These are phyloP conservation scores for Empidonax alnorum DNA, from an alignment of 2,113 vertebrate species.

Conservation along the genomic window DNA sequence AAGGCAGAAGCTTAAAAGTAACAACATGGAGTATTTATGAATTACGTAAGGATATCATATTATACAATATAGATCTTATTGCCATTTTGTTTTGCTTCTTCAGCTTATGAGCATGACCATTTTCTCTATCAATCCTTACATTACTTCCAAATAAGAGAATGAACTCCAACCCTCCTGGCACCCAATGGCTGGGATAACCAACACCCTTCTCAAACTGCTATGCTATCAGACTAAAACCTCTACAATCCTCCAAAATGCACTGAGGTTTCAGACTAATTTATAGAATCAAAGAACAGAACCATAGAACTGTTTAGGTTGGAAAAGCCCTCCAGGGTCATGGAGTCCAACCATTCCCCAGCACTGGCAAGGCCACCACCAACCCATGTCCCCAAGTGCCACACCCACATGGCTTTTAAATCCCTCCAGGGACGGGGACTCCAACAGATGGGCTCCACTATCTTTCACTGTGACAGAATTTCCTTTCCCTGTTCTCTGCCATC, in stretches of 20 bases:
- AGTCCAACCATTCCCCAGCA: background rate
- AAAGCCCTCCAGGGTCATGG: background rate
- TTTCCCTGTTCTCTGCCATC: background rate
- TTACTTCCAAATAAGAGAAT: background rate
- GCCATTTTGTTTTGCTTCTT: background rate
- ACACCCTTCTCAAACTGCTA: background rate
- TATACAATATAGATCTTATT: background rate
- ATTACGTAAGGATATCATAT: background rate
- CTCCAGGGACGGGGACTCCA: background rate
- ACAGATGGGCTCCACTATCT: background rate
- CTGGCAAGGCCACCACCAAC: background rate
- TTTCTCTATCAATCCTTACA: background rate
- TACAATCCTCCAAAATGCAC: background rate
- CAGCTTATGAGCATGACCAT: background rate
- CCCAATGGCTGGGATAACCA: background rate
- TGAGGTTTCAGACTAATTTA: background rate
- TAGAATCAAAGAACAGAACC: background rate
- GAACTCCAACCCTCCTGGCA: background rate
- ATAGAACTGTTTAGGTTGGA: background rate
- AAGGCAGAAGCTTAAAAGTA: background rate
- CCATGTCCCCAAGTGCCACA: background rate
- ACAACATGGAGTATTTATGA: background rate
- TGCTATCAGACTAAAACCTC: background rate
- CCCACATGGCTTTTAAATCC: background rate
- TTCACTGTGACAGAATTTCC: background rate